phyloP scores from a whole-genome alignment of 2,888 invertebrate species.

The Leptinotarsa haldemani region DNA sequence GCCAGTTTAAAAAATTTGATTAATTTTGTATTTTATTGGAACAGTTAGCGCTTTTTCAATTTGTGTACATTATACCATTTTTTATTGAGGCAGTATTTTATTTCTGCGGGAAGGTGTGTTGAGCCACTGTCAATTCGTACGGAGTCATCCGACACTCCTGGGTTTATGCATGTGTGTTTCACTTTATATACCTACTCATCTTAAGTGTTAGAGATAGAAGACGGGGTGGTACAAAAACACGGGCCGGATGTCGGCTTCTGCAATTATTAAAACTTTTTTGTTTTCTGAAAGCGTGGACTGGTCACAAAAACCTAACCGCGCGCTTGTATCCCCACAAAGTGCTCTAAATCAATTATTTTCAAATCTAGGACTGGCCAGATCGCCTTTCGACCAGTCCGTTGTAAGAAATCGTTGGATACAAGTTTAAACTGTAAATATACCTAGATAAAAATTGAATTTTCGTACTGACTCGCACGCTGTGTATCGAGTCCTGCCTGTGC shows the following conservation, averaged over 20 bases:
- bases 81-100: slow-evolving; percentile 27
- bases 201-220: background rate
- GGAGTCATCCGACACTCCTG: background rate
- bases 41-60: slow-evolving; percentile 34
- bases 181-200: background rate
- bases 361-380: background rate
- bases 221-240: no score
- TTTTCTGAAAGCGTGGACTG: background rate
- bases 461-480: slow-evolving; percentile 57
- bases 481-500: slow-evolving; percentile 60
- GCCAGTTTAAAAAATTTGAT: slow-evolving; percentile 30
- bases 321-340: background rate
- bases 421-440: slow-evolving; percentile 57
- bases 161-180: slow-evolving; percentile 6
- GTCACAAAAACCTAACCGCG: background rate
- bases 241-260: background rate
- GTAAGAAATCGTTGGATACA: slow-evolving; percentile 37
- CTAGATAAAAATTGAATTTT: slow-evolving; percentile 54
- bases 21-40: slow-evolving; percentile 35
- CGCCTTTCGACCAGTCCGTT: background rate
- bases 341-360: no score
- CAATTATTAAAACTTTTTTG: background rate
- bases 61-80: slow-evolving; percentile 30
- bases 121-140: slow-evolving; percentile 26
- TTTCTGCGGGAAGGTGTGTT: slow-evolving; percentile 50